Conservation (phyloP, 2,888 invertebrate species). For the Drosophila barbarae region DNA sequence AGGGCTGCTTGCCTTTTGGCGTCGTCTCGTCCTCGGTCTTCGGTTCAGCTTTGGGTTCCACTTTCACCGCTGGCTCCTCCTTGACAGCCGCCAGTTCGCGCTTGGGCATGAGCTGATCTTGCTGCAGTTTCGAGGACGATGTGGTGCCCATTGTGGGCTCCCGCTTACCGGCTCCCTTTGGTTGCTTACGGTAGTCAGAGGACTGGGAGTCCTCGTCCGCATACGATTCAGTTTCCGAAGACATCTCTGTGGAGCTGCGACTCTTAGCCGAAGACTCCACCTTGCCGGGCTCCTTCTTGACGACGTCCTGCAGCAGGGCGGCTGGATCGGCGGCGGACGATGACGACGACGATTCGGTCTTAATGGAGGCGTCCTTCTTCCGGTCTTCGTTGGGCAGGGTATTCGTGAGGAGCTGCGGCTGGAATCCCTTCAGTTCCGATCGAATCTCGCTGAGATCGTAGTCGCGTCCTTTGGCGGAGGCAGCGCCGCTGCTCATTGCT, state of each 20-base stretch:
- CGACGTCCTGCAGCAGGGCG: conserved; percentile 13
- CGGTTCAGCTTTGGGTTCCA: conserved; percentile 41
- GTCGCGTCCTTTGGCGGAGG: conserved; percentile 83
- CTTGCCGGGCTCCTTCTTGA: conserved; percentile 63
- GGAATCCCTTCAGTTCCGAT: conserved; percentile 90
- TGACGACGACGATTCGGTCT: conserved; percentile 48
- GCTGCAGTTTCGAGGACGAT: conserved; percentile 1
- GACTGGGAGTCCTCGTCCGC: conserved; percentile 79
- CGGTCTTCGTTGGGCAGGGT: conserved; percentile 32
- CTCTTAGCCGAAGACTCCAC: conserved; percentile 63
- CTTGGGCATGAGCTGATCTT: conserved; percentile 16
- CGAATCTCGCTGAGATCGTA: conserved; percentile 92
- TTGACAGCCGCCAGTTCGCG: conserved; percentile 43
- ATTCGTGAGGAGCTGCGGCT: conserved; percentile 61
- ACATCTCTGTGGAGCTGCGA: conserved; percentile 76
- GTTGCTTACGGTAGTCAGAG: conserved; percentile 70
- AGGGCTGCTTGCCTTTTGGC: conserved; percentile 33
- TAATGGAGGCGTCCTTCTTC: conserved; percentile 50
- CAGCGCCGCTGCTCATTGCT: conserved; percentile 54
- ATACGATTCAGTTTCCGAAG: conserved; percentile 78
- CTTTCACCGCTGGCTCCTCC: conserved; percentile 36
- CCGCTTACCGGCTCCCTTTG: conserved; percentile 29
- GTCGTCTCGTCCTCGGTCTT: conserved; percentile 44
- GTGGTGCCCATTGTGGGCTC: conserved; percentile 35
- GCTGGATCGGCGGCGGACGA: conserved; percentile 6